Evolutionary conservation across 2,888 invertebrate species (phyloP).

Genomic region (Brachylomia viminalis): DNA sequence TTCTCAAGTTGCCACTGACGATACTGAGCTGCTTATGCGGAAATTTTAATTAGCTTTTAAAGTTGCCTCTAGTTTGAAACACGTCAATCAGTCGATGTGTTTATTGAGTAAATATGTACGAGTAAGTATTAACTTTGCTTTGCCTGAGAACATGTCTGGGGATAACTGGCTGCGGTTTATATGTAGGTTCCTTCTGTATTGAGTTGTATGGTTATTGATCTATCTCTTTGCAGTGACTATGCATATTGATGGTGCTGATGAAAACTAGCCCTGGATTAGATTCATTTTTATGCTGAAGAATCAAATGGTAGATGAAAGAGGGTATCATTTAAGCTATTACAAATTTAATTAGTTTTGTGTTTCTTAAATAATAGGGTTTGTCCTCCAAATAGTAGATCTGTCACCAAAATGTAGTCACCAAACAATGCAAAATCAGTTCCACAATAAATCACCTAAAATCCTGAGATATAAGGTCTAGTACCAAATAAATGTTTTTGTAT

Average conservation of each 20-base stretch:
- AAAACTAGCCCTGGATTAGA: neutral
- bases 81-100: slow-evolving; percentile 43
- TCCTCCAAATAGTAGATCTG: too few species aligned
- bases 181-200: neutral
- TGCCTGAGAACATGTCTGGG: neutral
- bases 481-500: too few species aligned
- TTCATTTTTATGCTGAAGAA: too few species aligned
- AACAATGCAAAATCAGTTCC: too few species aligned
- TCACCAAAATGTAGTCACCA: too few species aligned
- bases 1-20: slow-evolving; percentile 45
- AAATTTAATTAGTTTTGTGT: too few species aligned
- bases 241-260: neutral
- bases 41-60: slow-evolving; percentile 63
- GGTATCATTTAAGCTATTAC: too few species aligned
- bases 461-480: too few species aligned
- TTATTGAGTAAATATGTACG: neutral
- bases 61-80: slow-evolving; percentile 42
- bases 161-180: neutral
- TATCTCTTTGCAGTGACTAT: neutral
- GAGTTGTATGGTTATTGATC: neutral
- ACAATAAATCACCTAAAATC: too few species aligned
- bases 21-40: slow-evolving; percentile 51
- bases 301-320: too few species aligned
- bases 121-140: neutral
- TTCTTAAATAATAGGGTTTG: too few species aligned